These are phyloP conservation scores for Lymantria dispar DNA, from an alignment of 2,888 invertebrate species.

Conservation along the genomic window DNA sequence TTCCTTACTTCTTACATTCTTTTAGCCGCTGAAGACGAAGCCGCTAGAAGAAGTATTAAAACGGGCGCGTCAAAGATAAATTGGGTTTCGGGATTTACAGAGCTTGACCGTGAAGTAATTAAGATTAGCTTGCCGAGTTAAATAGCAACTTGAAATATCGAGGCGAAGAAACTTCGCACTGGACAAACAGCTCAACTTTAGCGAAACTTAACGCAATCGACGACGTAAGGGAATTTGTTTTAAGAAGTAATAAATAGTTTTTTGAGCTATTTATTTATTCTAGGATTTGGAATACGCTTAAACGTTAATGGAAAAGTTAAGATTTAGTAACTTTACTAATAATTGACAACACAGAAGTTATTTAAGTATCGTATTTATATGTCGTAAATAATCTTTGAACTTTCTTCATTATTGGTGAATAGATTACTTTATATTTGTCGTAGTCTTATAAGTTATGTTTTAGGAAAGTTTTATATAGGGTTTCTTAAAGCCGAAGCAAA, in stretches of 20 bases:
- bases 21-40: constrained; percentile 23
- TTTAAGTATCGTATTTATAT: no score
- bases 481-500: no score
- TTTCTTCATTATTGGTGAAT: no score
- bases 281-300: background rate
- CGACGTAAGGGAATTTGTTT: constrained; percentile 18
- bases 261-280: background rate
- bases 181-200: constrained; percentile 26
- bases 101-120: constrained; percentile 52
- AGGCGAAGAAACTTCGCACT: constrained; percentile 24
- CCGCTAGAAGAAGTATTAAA: constrained; percentile 43
- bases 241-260: constrained; percentile 17
- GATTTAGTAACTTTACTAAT: no score
- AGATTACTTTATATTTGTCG: no score
- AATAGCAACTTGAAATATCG: constrained; percentile 34
- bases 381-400: no score
- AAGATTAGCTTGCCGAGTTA: constrained; percentile 46
- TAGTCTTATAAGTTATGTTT: no score
- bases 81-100: constrained; percentile 54
- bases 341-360: no score
- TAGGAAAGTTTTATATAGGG: no score
- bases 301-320: no score
- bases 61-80: constrained; percentile 54
- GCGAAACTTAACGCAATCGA: constrained; percentile 19
- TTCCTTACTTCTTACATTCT: constrained; percentile 6